Evolutionary conservation across 2,797 vertebrate genomes (phyloP), one percentile per base, ranked within the genome.

Genomic region (Thalassophryne amazonica): DNA sequence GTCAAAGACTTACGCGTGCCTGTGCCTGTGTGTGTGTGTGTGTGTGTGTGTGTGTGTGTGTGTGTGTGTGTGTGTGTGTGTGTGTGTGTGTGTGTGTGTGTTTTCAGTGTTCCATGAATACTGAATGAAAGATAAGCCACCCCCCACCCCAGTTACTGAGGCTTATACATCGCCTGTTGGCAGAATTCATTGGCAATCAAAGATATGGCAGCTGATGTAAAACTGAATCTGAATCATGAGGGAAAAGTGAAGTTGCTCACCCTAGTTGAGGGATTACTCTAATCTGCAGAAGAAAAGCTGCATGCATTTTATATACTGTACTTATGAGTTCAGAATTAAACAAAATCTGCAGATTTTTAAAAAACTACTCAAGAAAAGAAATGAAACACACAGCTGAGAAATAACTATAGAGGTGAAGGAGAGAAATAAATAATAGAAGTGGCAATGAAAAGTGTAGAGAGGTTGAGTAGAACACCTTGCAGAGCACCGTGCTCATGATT

Each of bases 71-170:
- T 21, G n/a, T 21, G 41, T 31, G 30, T 24, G 16, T 14, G 22
- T 34, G 21, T 52, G 36, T 33, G 38, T 15, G 11, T 2, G 10
- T 15, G 21, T 46, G 39, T 14, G 16, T 16, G 22, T 40, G 19
- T 23, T 24, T 41, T 62, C 13, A 8, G 29, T 48, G 65, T 43
- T 43, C 28, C 38, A 60, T 56, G 60, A 51, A 68, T 63, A 68
- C 37, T 40, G 43, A 69, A 67, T 55, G 49, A 56, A 55, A 41
- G 37, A 61, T 60, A 35, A 50, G 29, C n/a, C n/a, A n/a, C n/a
- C n/a, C n/a, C n/a, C n/a, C n/a, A n/a, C n/a, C n/a, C n/a, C n/a
- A n/a, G n/a, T n/a, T n/a, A n/a, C n/a, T n/a, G n/a, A n/a, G n/a
- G n/a, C n/a, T n/a, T n/a, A n/a, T 31, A 8, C n/a, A 16, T 38